Evolutionary conservation across 1,140 invertebrate genomes (phyloP).

Genomic region (Drosophila chauvacae): DNA sequence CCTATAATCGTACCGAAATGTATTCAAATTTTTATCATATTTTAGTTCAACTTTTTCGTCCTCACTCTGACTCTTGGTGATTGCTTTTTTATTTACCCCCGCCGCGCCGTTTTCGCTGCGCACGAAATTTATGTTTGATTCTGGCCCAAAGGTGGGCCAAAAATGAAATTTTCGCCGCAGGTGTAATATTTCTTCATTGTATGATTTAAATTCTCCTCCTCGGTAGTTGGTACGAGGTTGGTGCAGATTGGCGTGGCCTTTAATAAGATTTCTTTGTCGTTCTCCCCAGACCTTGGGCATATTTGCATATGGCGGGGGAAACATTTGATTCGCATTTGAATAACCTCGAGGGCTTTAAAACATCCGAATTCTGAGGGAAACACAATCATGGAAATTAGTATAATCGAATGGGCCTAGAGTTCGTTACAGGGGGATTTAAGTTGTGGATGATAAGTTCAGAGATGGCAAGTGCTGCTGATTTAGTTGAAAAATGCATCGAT

Average conservation of each 20-base stretch:
- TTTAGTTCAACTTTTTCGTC: slow-evolving; percentile 58
- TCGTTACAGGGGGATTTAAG: background rate
- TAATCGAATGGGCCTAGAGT: slow-evolving; percentile 5
- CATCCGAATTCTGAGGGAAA: slow-evolving; percentile 12
- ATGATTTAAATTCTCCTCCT: slow-evolving; percentile 62
- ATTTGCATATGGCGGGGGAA: slow-evolving; percentile 54
- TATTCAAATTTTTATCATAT: slow-evolving; percentile 77
- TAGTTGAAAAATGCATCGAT: background rate
- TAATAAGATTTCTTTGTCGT: slow-evolving; percentile 76
- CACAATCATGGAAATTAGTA: slow-evolving; percentile 8
- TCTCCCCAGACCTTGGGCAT: slow-evolving; percentile 43
- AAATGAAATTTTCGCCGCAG: slow-evolving; percentile 70
- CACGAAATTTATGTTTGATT: slow-evolving; percentile 67
- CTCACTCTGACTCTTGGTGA: slow-evolving; percentile 44
- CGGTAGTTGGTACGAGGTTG: slow-evolving; percentile 25
- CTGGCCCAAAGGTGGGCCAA: slow-evolving; percentile 21
- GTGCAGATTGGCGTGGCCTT: slow-evolving; percentile 30
- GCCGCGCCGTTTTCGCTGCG: background rate
- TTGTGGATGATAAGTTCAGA: background rate
- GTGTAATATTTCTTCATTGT: slow-evolving; percentile 77
- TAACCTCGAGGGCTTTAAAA: slow-evolving; percentile 17
- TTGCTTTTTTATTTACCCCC: slow-evolving; percentile 67
- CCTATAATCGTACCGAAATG: slow-evolving; percentile 49
- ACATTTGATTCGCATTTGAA: slow-evolving; percentile 37
- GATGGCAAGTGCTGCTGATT: background rate